Conservation (phyloP, 2,797 vertebrate genomes). For the Smutsia gigantea region DNA sequence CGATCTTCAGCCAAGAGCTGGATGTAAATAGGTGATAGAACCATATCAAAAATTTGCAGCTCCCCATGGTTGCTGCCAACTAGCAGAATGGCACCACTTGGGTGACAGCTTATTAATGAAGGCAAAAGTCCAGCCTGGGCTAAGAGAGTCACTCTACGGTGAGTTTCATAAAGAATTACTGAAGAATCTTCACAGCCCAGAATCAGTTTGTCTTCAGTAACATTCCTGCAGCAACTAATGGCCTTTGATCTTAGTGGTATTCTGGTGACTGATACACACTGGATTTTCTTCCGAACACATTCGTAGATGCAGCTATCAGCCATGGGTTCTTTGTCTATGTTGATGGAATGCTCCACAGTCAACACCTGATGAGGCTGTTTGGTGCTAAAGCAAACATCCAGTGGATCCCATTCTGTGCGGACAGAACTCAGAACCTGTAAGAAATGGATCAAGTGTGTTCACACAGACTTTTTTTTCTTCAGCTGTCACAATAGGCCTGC, state of each 20-base stretch:
- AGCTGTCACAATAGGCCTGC: background rate
- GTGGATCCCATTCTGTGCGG: constrained; percentile 89
- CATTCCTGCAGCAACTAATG: constrained; percentile 90
- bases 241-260: constrained; percentile 90
- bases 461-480: background rate
- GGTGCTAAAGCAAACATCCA: constrained; percentile 92
- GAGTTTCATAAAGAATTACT: constrained; percentile 91
- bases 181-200: constrained; percentile 94
- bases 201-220: constrained; percentile 90
- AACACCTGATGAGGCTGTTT: constrained; percentile 91
- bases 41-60: constrained; percentile 94
- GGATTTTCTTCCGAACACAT: constrained; percentile 87
- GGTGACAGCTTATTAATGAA: constrained; percentile 92
- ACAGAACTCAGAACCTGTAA: constrained; percentile 91
- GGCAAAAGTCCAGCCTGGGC: constrained; percentile 90
- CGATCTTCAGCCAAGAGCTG: constrained; percentile 92
- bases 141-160: constrained; percentile 87
- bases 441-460: constrained; percentile 7
- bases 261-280: constrained; percentile 87
- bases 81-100: constrained; percentile 89
- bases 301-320: constrained; percentile 92
- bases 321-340: constrained; percentile 83
- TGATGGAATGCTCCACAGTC: constrained; percentile 89
- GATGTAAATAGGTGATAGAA: constrained; percentile 90
- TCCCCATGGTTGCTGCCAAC: constrained; percentile 93